Conservation (phyloP, 53 echinoderm and acorn worm species). For the Echinarachnius parma region DNA sequence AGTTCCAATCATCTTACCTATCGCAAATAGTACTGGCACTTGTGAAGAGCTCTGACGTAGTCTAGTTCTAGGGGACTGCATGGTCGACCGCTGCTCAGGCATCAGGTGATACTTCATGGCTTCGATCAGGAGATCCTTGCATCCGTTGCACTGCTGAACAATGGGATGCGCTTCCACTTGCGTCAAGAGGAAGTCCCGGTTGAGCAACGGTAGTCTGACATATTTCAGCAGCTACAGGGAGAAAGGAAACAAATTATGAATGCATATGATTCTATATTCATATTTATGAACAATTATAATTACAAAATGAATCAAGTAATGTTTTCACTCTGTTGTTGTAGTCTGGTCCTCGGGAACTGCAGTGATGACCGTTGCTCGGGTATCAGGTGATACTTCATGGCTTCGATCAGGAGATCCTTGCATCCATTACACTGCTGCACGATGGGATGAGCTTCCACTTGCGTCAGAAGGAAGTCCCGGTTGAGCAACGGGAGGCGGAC, state of each 20-base stretch:
- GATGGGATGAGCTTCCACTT: slow-evolving; percentile 65
- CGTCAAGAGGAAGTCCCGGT: slow-evolving; percentile 76
- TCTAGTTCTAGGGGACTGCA: slow-evolving; percentile 76
- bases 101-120: slow-evolving; percentile 96
- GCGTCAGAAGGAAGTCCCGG: slow-evolving; percentile 74
- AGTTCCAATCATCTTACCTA: no score
- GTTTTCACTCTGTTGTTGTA: no score
- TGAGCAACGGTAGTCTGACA: slow-evolving; percentile 77
- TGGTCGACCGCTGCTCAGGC: slow-evolving; percentile 74
- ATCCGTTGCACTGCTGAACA: slow-evolving; percentile 63
- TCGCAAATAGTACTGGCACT: slow-evolving; percentile 84
- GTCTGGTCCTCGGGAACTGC: slow-evolving; percentile 72
- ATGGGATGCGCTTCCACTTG: slow-evolving; percentile 67
- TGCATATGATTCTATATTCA: no score
- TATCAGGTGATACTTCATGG: slow-evolving; percentile 93
- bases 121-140: slow-evolving; percentile 89
- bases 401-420: slow-evolving; percentile 89
- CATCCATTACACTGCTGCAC: slow-evolving; percentile 70
- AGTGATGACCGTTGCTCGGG: slow-evolving; percentile 80
- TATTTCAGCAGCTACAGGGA: slow-evolving; percentile 63
- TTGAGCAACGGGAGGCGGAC: slow-evolving; percentile 79
- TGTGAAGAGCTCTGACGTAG: slow-evolving; percentile 60
- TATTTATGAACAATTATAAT: no score
- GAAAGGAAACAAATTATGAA: not conserved
- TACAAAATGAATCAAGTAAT: no score